These are phyloP conservation scores for Falco rusticolus DNA, from an alignment of 2,797 vertebrate genomes.

Conservation along the genomic window DNA sequence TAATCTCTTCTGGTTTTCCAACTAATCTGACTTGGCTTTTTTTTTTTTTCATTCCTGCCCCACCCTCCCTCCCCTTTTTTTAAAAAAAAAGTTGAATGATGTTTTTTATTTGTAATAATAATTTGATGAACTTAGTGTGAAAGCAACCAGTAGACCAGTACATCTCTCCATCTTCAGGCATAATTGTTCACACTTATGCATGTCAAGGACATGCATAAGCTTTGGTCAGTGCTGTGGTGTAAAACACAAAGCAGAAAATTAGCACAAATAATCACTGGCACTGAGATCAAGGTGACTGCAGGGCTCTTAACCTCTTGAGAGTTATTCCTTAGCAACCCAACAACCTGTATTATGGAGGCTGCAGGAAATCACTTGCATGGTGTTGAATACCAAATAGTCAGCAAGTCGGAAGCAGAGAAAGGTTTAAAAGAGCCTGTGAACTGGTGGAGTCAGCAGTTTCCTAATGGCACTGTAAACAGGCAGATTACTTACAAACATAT, in stretches of 20 bases:
- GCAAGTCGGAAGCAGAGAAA: not conserved
- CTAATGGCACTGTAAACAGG: conserved; percentile 21
- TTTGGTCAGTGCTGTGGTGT: not conserved
- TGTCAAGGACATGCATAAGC: not conserved
- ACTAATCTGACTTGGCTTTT: not conserved
- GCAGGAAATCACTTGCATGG: not conserved
- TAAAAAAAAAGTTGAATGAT: not conserved
- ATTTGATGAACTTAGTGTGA: not conserved
- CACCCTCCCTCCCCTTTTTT: not conserved
- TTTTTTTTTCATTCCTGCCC: not conserved
- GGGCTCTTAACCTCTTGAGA: not conserved
- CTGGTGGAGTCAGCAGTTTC: conserved; percentile 5
- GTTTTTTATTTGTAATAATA: not conserved
- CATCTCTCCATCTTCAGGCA: not conserved
- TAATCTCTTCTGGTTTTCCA: not conserved
- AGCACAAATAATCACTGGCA: not conserved
- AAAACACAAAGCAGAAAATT: not conserved
- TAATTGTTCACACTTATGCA: not conserved
- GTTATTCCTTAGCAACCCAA: conserved; percentile 35
- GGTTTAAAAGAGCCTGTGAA: not conserved
- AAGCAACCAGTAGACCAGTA: not conserved
- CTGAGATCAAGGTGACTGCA: conserved; percentile 9
- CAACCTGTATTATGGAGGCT: not conserved
- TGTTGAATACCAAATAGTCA: conserved; percentile 22
- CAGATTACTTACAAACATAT: not conserved